These are phyloP conservation scores for Bergia sp. DNA, from an alignment of 92 coral and sea anemone species.

Conservation along the genomic window DNA sequence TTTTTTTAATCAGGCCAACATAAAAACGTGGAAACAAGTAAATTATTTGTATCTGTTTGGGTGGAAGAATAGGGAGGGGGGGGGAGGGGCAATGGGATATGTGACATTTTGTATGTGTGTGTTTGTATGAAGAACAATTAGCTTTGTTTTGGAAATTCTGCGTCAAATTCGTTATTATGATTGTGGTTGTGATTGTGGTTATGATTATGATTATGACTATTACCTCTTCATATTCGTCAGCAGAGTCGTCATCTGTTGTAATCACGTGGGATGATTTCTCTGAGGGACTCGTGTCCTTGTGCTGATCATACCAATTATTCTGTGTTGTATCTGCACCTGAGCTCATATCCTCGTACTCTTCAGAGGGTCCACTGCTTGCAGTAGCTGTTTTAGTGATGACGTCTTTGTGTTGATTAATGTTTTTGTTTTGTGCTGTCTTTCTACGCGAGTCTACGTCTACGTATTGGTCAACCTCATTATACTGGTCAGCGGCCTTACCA, in stretches of 20 bases:
- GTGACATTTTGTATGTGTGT: no score
- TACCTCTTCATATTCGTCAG: background rate
- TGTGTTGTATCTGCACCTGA: no score
- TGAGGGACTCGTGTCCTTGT: background rate
- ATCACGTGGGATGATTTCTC: background rate
- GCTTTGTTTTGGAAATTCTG: no score
- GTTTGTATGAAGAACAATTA: no score
- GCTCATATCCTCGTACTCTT: background rate
- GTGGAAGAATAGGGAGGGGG: no score
- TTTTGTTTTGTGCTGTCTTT: background rate
- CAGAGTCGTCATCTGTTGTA: background rate
- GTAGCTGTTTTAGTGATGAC: background rate
- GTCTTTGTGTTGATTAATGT: background rate
- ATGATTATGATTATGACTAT: no score
- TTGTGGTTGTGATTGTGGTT: no score
- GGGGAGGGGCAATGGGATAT: no score
- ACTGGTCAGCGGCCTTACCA: background rate
- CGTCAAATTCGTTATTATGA: no score
- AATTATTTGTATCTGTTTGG: no score
- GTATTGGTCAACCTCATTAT: background rate
- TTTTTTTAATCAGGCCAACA: no score
- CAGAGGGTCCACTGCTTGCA: background rate
- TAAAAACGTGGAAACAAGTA: no score
- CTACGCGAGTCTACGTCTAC: background rate
- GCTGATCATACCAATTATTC: background rate